Evolutionary conservation across 2,113 vertebrate species (phyloP).

Genomic region (Pteronura brasiliensis): DNA sequence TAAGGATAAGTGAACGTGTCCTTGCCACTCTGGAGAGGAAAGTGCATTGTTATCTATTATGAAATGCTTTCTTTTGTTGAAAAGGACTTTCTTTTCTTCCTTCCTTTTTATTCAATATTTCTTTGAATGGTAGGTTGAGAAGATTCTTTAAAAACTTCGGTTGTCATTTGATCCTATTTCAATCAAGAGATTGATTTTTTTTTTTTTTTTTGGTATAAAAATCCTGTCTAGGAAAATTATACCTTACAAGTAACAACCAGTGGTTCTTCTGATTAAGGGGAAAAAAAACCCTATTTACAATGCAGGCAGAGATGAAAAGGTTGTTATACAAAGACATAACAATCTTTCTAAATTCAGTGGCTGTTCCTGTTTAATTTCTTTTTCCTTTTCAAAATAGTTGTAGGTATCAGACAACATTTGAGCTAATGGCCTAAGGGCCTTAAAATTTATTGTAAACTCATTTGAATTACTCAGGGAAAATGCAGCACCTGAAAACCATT

Average conservation of each 20-base stretch:
- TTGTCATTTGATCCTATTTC: conserved; percentile 12
- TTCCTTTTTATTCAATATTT: neutral
- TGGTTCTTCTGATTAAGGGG: conserved; percentile 26
- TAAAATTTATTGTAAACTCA: conserved; percentile 68
- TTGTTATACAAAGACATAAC: neutral
- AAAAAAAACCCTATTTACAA: neutral
- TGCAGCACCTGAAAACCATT: conserved; percentile 10
- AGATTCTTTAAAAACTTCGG: conserved; percentile 13
- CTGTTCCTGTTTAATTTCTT: conserved; percentile 49
- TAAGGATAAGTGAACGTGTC: neutral
- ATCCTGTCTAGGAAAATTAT: conserved; percentile 18
- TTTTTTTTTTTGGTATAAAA: neutral
- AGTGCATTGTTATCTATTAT: neutral
- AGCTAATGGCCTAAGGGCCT: conserved; percentile 45
- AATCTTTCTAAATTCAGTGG: conserved; percentile 41
- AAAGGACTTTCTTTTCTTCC: neutral
- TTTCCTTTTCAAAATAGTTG: conserved; percentile 64
- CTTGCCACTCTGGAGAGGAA: neutral
- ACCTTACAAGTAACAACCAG: neutral
- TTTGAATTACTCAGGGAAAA: conserved; percentile 58
- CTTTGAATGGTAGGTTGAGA: conserved; percentile 31
- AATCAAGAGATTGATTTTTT: neutral
- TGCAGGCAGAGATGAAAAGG: neutral
- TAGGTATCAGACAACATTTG: conserved; percentile 57
- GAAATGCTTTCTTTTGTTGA: conserved; percentile 16